These are phyloP conservation scores for Tetrao urogallus DNA, from an alignment of 2,113 vertebrate species.

Conservation along the genomic window DNA sequence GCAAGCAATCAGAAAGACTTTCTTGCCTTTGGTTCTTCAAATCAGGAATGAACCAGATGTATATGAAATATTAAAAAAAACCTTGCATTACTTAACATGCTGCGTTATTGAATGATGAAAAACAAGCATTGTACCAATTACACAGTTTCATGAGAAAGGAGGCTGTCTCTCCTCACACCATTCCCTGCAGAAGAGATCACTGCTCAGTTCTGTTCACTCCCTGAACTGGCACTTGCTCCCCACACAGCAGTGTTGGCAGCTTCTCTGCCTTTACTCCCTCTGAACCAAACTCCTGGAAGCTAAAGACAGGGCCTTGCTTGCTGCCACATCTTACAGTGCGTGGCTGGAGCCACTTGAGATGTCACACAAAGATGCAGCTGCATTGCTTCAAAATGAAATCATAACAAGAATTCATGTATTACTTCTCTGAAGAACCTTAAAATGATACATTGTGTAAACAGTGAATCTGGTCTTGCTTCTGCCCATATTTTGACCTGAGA, in stretches of 20 bases:
- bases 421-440: not conserved
- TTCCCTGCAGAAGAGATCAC: not conserved
- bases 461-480: not conserved
- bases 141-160: not conserved
- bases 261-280: not conserved
- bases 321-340: not conserved
- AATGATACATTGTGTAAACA: not conserved
- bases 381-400: not conserved
- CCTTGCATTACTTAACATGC: not conserved
- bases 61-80: not conserved
- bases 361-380: not conserved
- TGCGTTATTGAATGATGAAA: not conserved
- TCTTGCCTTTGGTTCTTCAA: not conserved
- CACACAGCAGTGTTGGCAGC: not conserved
- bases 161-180: not conserved
- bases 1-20: not conserved
- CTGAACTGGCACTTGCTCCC: not conserved
- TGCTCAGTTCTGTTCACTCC: not conserved
- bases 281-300: not conserved
- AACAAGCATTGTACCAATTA: not conserved
- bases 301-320: not conserved
- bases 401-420: not conserved
- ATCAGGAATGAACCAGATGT: constrained; percentile 6
- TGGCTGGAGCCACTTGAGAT: not conserved
- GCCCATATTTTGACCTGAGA: not conserved